A percentile compares a stretch with the other conserved stretches of the same genome.
These are phyloP conservation scores for Chironomus striatipennis DNA, from an alignment of 1,140 invertebrate species.

Conservation along the genomic window DNA sequence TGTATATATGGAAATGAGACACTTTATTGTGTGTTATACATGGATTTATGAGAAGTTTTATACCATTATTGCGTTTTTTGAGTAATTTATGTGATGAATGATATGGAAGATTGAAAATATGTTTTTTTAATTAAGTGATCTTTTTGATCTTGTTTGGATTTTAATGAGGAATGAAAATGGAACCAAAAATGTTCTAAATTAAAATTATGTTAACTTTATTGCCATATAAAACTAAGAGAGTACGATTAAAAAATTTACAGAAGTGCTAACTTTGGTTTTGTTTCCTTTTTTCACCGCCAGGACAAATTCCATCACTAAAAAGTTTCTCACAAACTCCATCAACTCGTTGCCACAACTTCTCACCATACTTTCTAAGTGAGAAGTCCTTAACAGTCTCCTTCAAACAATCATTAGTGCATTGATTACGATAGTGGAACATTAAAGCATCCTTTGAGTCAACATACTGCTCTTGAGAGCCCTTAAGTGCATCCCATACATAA, in stretches of 20 bases:
- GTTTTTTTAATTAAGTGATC: too few relatives aligned
- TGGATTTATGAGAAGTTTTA: background rate
- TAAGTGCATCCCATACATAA: slow-evolving; percentile 45
- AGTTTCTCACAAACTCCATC: slow-evolving; percentile 38
- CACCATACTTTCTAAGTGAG: slow-evolving; percentile 39
- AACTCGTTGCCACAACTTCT: slow-evolving; percentile 39
- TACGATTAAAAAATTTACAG: too few relatives aligned
- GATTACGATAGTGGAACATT: slow-evolving; percentile 37
- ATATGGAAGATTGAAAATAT: too few relatives aligned
- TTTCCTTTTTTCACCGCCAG: background rate
- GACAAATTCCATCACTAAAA: slow-evolving; percentile 35
- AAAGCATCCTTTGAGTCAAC: slow-evolving; percentile 34
- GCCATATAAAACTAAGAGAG: too few relatives aligned
- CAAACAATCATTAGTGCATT: slow-evolving; percentile 42
- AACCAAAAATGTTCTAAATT: too few relatives aligned
- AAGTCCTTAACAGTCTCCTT: slow-evolving; percentile 40
- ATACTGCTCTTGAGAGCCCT: slow-evolving; percentile 32
- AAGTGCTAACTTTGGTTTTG: too few relatives aligned
- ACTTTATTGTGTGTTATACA: background rate
- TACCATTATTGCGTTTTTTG: background rate
- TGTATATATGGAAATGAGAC: background rate
- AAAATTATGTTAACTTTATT: too few relatives aligned
- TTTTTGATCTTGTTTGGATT: too few relatives aligned
- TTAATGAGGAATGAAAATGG: too few relatives aligned
- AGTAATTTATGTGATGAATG: too few relatives aligned